A percentile compares a stretch with the other conserved stretches of the same genome.
Conservation (phyloP, 2,113 vertebrate species). For the Plestiodon gilberti region DNA sequence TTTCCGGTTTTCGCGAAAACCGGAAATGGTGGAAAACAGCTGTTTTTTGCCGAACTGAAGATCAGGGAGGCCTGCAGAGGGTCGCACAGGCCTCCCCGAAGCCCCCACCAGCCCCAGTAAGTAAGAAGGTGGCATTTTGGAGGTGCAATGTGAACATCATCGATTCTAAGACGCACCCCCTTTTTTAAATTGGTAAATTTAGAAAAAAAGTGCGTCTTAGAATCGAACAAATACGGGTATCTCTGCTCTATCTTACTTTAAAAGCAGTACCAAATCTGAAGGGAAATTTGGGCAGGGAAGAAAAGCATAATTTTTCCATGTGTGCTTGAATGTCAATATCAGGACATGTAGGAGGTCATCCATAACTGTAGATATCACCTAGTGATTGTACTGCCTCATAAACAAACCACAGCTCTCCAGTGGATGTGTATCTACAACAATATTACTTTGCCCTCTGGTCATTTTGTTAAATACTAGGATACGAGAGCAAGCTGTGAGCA, state of each 20-base stretch:
- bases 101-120: too few relatives aligned
- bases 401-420: constrained; percentile 33
- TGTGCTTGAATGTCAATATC: constrained; percentile 31
- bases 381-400: constrained; percentile 25
- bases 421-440: constrained; percentile 21
- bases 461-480: neutral
- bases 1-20: too few relatives aligned
- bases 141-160: too few relatives aligned
- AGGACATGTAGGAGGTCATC: constrained; percentile 46
- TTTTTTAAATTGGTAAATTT: too few relatives aligned
- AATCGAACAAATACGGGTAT: too few relatives aligned
- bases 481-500: neutral
- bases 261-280: constrained; percentile 23
- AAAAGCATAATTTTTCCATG: constrained; percentile 35
- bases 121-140: too few relatives aligned
- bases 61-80: too few relatives aligned
- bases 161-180: too few relatives aligned
- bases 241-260: constrained; percentile 30
- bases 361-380: constrained; percentile 31
- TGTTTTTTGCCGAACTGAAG: too few relatives aligned
- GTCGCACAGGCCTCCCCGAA: too few relatives aligned
- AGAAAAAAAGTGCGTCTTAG: too few relatives aligned
- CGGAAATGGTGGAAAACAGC: too few relatives aligned
- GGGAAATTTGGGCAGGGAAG: constrained; percentile 31
- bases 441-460: neutral